Evolutionary conservation across 2,797 vertebrate species (phyloP).

Genomic region (Gymnothorax javanicus): DNA sequence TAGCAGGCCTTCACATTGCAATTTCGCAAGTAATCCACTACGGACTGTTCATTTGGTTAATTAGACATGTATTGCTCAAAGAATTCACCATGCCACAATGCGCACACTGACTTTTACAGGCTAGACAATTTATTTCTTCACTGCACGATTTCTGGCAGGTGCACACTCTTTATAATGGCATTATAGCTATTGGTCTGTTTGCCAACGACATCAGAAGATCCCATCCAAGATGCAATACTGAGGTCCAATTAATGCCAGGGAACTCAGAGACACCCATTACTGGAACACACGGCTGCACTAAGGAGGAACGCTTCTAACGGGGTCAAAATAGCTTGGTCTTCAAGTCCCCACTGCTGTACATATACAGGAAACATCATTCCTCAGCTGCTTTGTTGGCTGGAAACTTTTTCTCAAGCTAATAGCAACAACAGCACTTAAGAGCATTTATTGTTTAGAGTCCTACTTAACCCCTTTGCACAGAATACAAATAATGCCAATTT

Average conservation of each 20-base stretch:
- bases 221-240: background rate
- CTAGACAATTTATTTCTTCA: background rate
- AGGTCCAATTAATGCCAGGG: background rate
- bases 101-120: background rate
- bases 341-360: background rate
- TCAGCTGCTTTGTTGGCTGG: background rate
- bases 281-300: background rate
- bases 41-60: conserved; percentile 40
- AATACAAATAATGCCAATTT: too few species aligned
- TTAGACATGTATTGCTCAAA: background rate
- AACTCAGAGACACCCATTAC: background rate
- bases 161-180: background rate
- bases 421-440: background rate
- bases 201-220: background rate
- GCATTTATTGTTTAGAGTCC: background rate
- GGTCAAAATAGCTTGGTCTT: background rate
- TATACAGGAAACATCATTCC: background rate
- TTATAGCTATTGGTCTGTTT: background rate
- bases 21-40: conserved; percentile 39
- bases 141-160: background rate
- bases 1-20: conserved; percentile 32
- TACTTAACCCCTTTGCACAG: too few species aligned
- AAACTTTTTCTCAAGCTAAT: background rate
- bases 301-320: background rate
- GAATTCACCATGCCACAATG: background rate